These are phyloP conservation scores for Cliona cf. orientalis DNA, from an alignment of 37 sponge, comb jelly and placozoan genomes.

Conservation along the genomic window DNA sequence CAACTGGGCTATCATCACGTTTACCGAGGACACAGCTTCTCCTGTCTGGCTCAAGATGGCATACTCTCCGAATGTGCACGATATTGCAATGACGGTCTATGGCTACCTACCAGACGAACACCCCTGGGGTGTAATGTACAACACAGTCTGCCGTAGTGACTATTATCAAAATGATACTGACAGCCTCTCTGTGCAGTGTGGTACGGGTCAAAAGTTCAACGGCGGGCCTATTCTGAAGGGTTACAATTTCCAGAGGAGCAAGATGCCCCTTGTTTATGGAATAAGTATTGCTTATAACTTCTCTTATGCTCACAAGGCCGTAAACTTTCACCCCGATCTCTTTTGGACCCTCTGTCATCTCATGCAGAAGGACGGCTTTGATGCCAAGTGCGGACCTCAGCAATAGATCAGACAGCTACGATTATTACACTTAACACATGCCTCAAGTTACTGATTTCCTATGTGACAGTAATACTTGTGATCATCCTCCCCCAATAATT, in stretches of 20 bases:
- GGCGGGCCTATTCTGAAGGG: conserved; percentile 31
- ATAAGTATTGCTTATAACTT: background rate
- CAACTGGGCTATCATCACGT: conserved; percentile 30
- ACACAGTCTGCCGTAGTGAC: conserved; percentile 3
- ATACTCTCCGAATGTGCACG: background rate
- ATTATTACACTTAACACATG: too few relatives aligned
- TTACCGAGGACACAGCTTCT: background rate
- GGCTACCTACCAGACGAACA: conserved; percentile 7
- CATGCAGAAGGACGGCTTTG: background rate
- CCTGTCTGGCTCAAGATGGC: conserved; percentile 36
- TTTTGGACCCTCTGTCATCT: conserved; percentile 28
- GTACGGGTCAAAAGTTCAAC: background rate
- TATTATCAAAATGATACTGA: background rate
- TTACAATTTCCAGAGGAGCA: background rate
- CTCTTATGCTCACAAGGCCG: background rate
- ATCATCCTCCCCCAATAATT: too few relatives aligned
- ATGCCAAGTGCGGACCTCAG: conserved; percentile 10
- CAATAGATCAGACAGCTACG: too few relatives aligned
- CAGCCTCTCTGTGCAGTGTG: conserved; percentile 1
- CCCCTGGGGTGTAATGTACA: conserved; percentile 1
- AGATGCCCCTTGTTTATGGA: conserved; percentile 20
- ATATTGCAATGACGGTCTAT: conserved; percentile 4
- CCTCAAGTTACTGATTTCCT: too few relatives aligned
- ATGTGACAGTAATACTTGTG: too few relatives aligned
- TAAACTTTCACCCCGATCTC: conserved; percentile 1